Base-by-base conservation (phyloP, 2,888 invertebrate genomes). In the Byasa hedistus region DNA sequence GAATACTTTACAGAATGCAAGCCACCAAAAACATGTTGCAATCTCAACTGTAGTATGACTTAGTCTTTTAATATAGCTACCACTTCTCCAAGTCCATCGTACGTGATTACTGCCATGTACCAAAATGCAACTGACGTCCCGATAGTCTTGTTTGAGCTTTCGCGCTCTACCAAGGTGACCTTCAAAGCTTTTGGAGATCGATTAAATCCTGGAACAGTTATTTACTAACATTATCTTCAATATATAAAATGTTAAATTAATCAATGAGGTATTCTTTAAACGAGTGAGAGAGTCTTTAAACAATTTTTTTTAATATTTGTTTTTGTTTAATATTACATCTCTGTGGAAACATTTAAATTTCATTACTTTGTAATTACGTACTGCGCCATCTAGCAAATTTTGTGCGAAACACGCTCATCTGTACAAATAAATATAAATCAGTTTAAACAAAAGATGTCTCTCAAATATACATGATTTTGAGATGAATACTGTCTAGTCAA, bases 141-240 rank as follows among this genome's bases (percentile, higher is more conserved):
- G 68, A 66, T 55, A 70, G 69, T 72, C 72, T 63, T 61, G 68
- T 82, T 84, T 80, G 76, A 87, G 86, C 83, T 86, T 89, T 87
- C 84, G 81, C 87, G 86, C 82, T 77, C 72, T 71, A 74, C 75
- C 83, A 89, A 91, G 90, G 90, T 91, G 90, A 88, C 90, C 88
- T 87, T 85, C 81, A 82, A 73, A 71, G 69, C 65, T n/a, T 70
- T 68, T 64, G 54, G 65, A 73, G 76, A 83, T 85, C 81, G 74
- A 84, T 85, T 75, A 75, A 73, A 69, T 59, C 61, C 62, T 15
- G 65, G 64, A 59, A 58, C 58, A 61, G 44, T 21, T 59, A 66
- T 55, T 19, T 51, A 58, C 48, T 61, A 17, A 22, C 17, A 44
- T 51, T 57, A 22, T 48, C 7, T 36, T 32, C 21, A 24, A 27